Conservation (phyloP, 2,113 vertebrate genomes). For the Salvator merianae region DNA sequence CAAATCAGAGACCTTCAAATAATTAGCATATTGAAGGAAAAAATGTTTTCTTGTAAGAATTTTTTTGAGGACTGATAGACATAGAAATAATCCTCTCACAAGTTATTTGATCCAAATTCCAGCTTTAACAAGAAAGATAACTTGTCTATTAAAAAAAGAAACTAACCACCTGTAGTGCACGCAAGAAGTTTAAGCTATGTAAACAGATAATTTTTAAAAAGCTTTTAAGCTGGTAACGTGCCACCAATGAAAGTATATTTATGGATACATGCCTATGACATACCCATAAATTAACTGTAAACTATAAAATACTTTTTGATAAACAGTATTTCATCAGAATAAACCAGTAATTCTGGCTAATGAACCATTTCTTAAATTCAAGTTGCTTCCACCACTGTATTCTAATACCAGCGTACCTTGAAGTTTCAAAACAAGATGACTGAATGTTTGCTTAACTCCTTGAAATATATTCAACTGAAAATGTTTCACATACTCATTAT, state of each 20-base stretch:
- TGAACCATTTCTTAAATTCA: neutral
- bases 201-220: slow-evolving; percentile 53
- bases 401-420: neutral
- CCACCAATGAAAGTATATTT: slow-evolving; percentile 36
- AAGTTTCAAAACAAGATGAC: neutral
- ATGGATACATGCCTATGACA: slow-evolving; percentile 16
- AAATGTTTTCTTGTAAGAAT: neutral
- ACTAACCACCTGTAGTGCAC: neutral
- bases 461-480: neutral
- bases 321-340: neutral
- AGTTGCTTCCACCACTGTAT: slow-evolving; percentile 12
- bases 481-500: neutral
- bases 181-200: slow-evolving; percentile 4
- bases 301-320: slow-evolving; percentile 9
- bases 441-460: neutral
- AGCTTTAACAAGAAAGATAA: slow-evolving; percentile 43
- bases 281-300: slow-evolving; percentile 21
- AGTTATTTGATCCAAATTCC: slow-evolving; percentile 20
- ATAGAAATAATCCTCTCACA: neutral
- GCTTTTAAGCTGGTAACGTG: slow-evolving; percentile 50
- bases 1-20: neutral
- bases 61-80: neutral
- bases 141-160: slow-evolving; percentile 30
- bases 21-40: slow-evolving; percentile 9
- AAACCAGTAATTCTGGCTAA: slow-evolving; percentile 2